Evolutionary conservation across 2,888 invertebrate species (phyloP).

Genomic region (Heliconius hortense): DNA sequence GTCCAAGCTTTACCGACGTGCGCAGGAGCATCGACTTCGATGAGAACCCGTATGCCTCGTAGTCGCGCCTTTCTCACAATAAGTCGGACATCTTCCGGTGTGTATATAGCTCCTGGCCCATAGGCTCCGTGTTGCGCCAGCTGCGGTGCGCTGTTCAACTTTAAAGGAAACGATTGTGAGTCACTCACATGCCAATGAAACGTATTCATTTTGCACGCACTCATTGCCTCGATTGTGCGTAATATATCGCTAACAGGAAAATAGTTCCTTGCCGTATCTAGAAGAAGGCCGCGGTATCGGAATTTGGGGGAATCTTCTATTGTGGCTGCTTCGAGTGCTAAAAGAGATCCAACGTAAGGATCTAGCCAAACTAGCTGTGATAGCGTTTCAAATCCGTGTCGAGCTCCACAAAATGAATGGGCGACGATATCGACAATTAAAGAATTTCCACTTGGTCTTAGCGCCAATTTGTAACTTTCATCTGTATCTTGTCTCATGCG

Average conservation of each 20-base stretch:
- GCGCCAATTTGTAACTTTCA: slow-evolving; percentile 87
- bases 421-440: slow-evolving; percentile 85
- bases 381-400: slow-evolving; percentile 89
- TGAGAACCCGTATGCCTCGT: slow-evolving; percentile 92
- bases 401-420: slow-evolving; percentile 88
- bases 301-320: slow-evolving; percentile 90
- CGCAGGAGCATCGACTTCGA: slow-evolving; percentile 95
- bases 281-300: slow-evolving; percentile 90
- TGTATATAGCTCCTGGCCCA: slow-evolving; percentile 89
- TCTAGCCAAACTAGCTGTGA: slow-evolving; percentile 92
- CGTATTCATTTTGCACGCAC: slow-evolving; percentile 93
- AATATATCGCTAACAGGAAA: slow-evolving; percentile 88
- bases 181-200: slow-evolving; percentile 97
- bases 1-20: slow-evolving; percentile 94
- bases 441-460: slow-evolving; percentile 74
- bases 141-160: slow-evolving; percentile 88
- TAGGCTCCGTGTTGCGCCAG: slow-evolving; percentile 93
- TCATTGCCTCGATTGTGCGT: slow-evolving; percentile 92
- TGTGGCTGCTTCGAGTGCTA: slow-evolving; percentile 84
- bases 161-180: slow-evolving; percentile 95
- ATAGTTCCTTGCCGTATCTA: slow-evolving; percentile 96
- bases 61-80: slow-evolving; percentile 89
- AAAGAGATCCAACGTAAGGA: slow-evolving; percentile 83
- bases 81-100: slow-evolving; percentile 85
- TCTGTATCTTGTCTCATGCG: slow-evolving; percentile 85